Percentiles rank a stretch among this genome's conserved stretches.
These are phyloP conservation scores for Crotalus viridis DNA, from an alignment of 2,113 vertebrate genomes.

Conservation along the genomic window DNA sequence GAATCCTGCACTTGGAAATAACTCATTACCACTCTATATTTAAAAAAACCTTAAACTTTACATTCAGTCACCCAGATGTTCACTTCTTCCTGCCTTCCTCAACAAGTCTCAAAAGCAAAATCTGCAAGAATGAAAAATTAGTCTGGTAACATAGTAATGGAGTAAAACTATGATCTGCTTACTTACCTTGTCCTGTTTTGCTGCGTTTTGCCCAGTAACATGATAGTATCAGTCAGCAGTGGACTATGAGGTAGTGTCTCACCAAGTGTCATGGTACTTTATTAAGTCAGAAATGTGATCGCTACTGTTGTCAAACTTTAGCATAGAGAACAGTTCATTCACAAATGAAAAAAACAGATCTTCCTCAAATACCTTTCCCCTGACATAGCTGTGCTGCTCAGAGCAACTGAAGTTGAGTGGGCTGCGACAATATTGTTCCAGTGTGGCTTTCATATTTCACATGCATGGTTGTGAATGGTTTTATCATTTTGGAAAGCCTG, in stretches of 20 bases:
- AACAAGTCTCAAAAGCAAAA: slow-evolving; percentile 11
- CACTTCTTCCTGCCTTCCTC: slow-evolving; percentile 28
- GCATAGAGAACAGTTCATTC: slow-evolving; percentile 71
- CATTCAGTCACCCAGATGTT: slow-evolving; percentile 32
- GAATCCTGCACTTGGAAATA: not conserved
- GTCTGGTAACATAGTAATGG: not conserved
- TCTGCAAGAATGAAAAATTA: slow-evolving; percentile 38
- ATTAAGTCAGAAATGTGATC: slow-evolving; percentile 76
- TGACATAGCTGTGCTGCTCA: slow-evolving; percentile 54
- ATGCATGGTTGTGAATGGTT: slow-evolving; percentile 2
- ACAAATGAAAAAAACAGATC: slow-evolving; percentile 77
- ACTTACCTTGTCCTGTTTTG: slow-evolving; percentile 40
- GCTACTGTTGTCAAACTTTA: slow-evolving; percentile 74
- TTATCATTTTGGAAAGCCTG: slow-evolving; percentile 14
- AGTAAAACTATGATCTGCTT: not conserved
- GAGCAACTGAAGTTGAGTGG: slow-evolving; percentile 35
- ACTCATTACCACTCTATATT: slow-evolving; percentile 1
- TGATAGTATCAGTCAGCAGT: slow-evolving; percentile 62
- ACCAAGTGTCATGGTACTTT: slow-evolving; percentile 69
- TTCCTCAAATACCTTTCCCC: slow-evolving; percentile 66
- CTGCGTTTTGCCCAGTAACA: slow-evolving; percentile 55
- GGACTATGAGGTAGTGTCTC: slow-evolving; percentile 81
- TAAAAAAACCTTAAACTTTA: slow-evolving; percentile 6
- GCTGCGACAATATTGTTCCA: slow-evolving; percentile 37
- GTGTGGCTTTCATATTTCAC: slow-evolving; percentile 17